Percentiles rank a stretch among this genome's conserved stretches.
Evolutionary conservation across 37 sponge, comb jelly and placozoan genomes (phyloP).

Genomic region (Agelas oroides): DNA sequence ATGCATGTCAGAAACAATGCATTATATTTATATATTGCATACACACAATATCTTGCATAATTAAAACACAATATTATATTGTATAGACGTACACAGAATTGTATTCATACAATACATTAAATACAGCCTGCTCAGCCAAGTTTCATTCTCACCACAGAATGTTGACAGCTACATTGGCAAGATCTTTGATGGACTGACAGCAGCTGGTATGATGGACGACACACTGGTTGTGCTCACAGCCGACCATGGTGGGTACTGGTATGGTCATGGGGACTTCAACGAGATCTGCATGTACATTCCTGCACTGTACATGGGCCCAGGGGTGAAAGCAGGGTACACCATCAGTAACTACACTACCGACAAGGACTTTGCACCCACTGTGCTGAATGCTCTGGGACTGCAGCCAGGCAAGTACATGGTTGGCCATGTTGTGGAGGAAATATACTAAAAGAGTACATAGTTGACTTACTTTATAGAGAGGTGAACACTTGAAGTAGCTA

Average conservation of each 20-base stretch:
- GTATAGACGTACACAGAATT: too few relatives aligned
- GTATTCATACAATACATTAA: too few relatives aligned
- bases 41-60: too few relatives aligned
- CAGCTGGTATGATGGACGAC: not conserved
- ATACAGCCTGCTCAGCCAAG: too few relatives aligned
- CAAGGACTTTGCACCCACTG: constrained; percentile 49
- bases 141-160: too few relatives aligned
- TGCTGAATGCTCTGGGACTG: constrained; percentile 43
- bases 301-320: constrained; percentile 44
- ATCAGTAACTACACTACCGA: constrained; percentile 18
- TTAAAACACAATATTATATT: too few relatives aligned
- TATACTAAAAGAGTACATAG: constrained; percentile 1
- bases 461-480: too few relatives aligned
- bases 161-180: constrained; percentile 46
- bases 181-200: constrained; percentile 10
- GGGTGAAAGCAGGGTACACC: constrained; percentile 18
- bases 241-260: constrained; percentile 33
- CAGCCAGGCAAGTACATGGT: constrained; percentile 37
- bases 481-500: too few relatives aligned
- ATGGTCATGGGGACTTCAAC: constrained; percentile 24
- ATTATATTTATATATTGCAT: too few relatives aligned
- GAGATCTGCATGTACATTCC: constrained; percentile 40
- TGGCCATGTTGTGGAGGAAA: constrained; percentile 35
- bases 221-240: constrained; percentile 43
- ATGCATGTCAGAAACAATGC: too few relatives aligned